Percentiles rank a stretch among this genome's conserved stretches.
phyloP scores from a whole-genome alignment of 2,113 vertebrate genomes.

The Colaptes auratus region DNA sequence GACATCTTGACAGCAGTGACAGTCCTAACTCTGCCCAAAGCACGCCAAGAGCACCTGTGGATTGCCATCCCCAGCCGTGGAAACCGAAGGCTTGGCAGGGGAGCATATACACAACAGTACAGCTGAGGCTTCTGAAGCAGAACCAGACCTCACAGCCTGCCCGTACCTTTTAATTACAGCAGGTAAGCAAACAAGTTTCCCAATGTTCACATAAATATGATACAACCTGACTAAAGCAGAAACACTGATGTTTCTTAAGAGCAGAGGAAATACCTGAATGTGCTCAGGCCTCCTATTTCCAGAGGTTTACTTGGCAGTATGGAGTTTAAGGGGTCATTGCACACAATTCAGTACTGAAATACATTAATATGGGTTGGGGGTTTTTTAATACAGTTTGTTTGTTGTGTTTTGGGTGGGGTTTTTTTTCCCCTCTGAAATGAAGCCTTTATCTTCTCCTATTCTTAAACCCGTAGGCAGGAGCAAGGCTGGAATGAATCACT shows the following conservation, averaged over 20 bases:
- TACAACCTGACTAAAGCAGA: background rate
- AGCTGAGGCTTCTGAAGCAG: background rate
- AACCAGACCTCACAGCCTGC: background rate
- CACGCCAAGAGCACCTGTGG: background rate
- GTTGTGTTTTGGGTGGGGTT: too few species aligned
- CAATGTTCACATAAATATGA: background rate
- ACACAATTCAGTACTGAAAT: background rate
- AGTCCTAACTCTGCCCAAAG: background rate
- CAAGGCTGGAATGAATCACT: background rate
- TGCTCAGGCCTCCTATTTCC: background rate
- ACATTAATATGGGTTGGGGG: too few species aligned
- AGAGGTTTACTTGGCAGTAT: background rate
- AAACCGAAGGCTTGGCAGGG: background rate
- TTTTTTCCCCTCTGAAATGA: background rate
- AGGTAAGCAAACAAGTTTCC: background rate
- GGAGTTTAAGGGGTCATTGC: background rate
- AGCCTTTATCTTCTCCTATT: background rate
- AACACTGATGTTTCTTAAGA: background rate
- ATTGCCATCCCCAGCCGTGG: background rate
- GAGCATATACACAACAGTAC: background rate
- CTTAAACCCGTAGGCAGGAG: background rate
- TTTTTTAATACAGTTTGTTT: background rate
- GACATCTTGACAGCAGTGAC: fast-evolving
- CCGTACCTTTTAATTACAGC: background rate
- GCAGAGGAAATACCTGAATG: background rate